A percentile compares a stretch with the other conserved stretches of the same genome.
Conservation (phyloP, 1,140 invertebrate genomes). For the Aphelenchoides avenae region DNA sequence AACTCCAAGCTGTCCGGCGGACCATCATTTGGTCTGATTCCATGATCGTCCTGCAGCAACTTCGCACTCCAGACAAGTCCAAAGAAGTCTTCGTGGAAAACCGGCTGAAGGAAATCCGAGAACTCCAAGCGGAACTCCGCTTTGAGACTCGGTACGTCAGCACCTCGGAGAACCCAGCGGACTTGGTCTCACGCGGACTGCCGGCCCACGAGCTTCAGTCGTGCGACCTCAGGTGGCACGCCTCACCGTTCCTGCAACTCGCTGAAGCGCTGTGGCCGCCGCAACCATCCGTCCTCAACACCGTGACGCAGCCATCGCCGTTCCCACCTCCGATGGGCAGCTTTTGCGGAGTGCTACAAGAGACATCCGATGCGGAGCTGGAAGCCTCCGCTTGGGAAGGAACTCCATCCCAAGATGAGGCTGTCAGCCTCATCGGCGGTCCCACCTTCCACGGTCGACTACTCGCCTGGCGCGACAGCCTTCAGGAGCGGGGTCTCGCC, state of each 20-base stretch:
- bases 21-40: constrained; percentile 6
- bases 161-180: constrained; percentile 8
- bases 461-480: constrained; percentile 2
- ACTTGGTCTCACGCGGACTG: constrained; percentile 4
- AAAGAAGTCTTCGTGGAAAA: not conserved
- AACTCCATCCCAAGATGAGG: too few relatives aligned
- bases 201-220: not conserved
- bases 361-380: too few relatives aligned
- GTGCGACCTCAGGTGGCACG: constrained; percentile 4
- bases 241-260: too few relatives aligned
- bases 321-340: too few relatives aligned
- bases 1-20: too few relatives aligned
- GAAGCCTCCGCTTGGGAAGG: too few relatives aligned
- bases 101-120: constrained; percentile 3
- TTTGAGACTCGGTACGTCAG: constrained; percentile 13
- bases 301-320: too few relatives aligned
- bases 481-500: constrained; percentile 6
- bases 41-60: not conserved
- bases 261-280: too few relatives aligned
- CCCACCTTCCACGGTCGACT: too few relatives aligned
- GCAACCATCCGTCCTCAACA: too few relatives aligned
- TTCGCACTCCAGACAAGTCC: not conserved
- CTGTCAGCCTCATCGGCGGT: too few relatives aligned
- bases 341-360: too few relatives aligned
- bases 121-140: not conserved